phyloP scores from a whole-genome alignment of 2,888 invertebrate genomes.

The Drosophila vallismaia region DNA sequence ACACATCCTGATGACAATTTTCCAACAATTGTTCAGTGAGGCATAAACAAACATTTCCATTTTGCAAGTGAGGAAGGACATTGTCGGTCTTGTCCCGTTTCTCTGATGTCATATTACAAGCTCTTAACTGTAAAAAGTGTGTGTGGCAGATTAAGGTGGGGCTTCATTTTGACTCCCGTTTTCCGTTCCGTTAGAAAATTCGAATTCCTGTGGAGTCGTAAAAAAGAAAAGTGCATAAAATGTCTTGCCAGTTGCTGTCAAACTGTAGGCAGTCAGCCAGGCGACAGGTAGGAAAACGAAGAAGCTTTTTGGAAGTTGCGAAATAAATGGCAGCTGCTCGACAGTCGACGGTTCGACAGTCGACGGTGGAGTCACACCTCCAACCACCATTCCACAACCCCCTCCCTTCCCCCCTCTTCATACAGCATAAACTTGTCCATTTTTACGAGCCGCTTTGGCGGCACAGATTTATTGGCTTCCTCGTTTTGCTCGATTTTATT shows the following conservation, averaged over 20 bases:
- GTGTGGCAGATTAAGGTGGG: too few relatives aligned
- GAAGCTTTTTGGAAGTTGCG: conserved; percentile 9
- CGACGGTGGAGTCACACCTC: conserved; percentile 3
- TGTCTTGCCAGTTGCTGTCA: conserved; percentile 44
- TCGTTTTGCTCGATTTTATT: conserved; percentile 60
- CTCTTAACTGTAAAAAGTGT: conserved; percentile 28
- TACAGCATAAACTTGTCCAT: conserved; percentile 55
- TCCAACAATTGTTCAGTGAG: conserved; percentile 42
- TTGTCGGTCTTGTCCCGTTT: conserved; percentile 17
- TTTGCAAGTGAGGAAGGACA: conserved; percentile 36
- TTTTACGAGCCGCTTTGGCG: conserved; percentile 65
- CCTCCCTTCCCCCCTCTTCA: not conserved
- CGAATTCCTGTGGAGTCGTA: conserved; percentile 40
- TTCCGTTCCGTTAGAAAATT: conserved; percentile 4
- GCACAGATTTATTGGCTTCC: conserved; percentile 67
- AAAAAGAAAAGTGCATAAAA: conserved; percentile 49
- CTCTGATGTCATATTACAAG: conserved; percentile 44
- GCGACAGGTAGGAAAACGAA: conserved; percentile 43
- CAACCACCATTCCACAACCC: not conserved
- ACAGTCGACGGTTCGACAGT: too few relatives aligned
- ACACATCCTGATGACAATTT: not conserved
- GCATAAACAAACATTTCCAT: conserved; percentile 48
- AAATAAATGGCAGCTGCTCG: conserved; percentile 42
- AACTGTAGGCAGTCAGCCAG: conserved; percentile 48
- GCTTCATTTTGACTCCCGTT: not conserved